A percentile compares a stretch with the other conserved stretches of the same genome.
Conservation (phyloP, 2,888 invertebrate genomes). For the Callinectes sapidus region DNA sequence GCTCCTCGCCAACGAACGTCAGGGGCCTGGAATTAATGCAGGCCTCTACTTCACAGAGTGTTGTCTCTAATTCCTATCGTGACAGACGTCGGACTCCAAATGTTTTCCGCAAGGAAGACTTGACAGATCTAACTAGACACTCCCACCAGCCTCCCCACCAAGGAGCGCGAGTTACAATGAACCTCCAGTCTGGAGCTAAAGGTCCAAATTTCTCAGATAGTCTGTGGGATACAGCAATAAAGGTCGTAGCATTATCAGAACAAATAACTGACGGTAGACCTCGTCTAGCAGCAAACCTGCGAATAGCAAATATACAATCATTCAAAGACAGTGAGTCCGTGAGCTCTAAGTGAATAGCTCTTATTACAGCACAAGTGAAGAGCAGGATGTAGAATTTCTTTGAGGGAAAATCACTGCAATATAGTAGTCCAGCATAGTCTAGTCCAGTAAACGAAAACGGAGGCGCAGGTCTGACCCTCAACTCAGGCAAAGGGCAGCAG, state of each 20-base stretch:
- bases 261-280: slow-evolving; percentile 3
- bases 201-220: too few species aligned
- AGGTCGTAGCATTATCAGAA: slow-evolving; percentile 7
- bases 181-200: slow-evolving; percentile 73
- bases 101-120: too few species aligned
- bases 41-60: too few species aligned
- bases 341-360: slow-evolving; percentile 74
- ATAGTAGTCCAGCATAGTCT: slow-evolving; percentile 74
- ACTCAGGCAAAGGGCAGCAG: slow-evolving; percentile 46
- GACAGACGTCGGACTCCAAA: slow-evolving; percentile 75
- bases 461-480: slow-evolving; percentile 52
- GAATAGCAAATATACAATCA: slow-evolving; percentile 48
- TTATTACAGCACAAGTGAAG: slow-evolving; percentile 74
- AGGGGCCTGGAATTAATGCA: slow-evolving; percentile 75
- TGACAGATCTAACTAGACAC: slow-evolving; percentile 75
- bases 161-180: slow-evolving; percentile 76
- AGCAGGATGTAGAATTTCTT: slow-evolving; percentile 73
- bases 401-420: slow-evolving; percentile 71
- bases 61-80: slow-evolving; percentile 74
- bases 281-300: too few species aligned
- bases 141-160: slow-evolving; percentile 78
- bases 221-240: slow-evolving; percentile 6
- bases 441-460: slow-evolving; percentile 71
- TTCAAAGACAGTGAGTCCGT: slow-evolving; percentile 71
- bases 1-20: slow-evolving; percentile 74